Conservation (phyloP, 2,888 invertebrate genomes). For the Bursaphelenchus okinawaensis region DNA sequence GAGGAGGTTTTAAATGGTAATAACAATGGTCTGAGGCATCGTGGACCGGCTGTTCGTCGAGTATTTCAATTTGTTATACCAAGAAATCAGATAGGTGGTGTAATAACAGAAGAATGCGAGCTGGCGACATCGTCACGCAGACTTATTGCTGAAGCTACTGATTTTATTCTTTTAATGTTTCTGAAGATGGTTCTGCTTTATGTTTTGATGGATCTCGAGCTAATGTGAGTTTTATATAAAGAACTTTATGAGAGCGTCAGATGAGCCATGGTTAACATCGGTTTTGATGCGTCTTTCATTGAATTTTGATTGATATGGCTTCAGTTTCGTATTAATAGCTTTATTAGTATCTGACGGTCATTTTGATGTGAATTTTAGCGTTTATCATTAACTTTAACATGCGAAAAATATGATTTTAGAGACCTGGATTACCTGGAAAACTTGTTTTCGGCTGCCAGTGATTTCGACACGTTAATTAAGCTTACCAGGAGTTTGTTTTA, state of each 20-base stretch:
- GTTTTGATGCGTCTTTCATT: no score
- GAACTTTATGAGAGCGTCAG: no score
- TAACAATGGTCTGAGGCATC: background rate
- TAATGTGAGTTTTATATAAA: slow-evolving; percentile 45
- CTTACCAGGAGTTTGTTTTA: slow-evolving; percentile 55
- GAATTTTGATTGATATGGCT: no score
- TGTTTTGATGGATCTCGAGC: slow-evolving; percentile 38
- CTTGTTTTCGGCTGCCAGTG: slow-evolving; percentile 39
- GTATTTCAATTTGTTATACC: background rate
- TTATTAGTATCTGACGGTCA: no score
- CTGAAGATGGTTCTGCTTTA: slow-evolving; percentile 43
- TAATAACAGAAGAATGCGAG: background rate
- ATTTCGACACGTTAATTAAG: slow-evolving; percentile 48
- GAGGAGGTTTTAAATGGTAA: background rate
- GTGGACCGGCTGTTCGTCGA: background rate
- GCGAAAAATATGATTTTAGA: slow-evolving; percentile 33
- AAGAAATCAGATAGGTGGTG: background rate
- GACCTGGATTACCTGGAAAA: slow-evolving; percentile 43
- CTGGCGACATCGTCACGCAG: slow-evolving; percentile 39
- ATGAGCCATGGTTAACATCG: no score
- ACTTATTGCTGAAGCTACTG: slow-evolving; percentile 43
- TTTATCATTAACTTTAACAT: slow-evolving; percentile 5
- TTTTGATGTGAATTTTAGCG: no score
- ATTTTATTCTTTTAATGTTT: slow-evolving; percentile 41
- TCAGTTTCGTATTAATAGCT: no score